Base-by-base conservation (phyloP, 1,140 invertebrate genomes). In the Drosophila tani region DNA sequence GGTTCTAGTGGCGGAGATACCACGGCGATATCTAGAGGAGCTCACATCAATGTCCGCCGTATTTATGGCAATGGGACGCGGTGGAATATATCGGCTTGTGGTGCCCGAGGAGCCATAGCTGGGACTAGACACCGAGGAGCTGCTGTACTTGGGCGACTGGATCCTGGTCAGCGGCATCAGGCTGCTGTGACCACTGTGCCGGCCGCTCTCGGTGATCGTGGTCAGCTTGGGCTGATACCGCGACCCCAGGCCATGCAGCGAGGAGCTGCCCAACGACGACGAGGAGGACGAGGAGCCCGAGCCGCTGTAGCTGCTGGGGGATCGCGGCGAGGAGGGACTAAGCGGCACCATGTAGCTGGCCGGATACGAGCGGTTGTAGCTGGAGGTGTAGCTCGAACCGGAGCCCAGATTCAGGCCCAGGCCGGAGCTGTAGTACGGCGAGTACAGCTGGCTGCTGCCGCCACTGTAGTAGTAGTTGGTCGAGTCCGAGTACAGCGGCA, bases 21-120 rank as follows among this genome's bases (percentile, higher is more conserved):
- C 56, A 29, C 93, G 92, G 78, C 93, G 94, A 90, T 95, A 95
- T 46, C 95, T 93, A 0, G 94, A 93, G 0, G 94, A 93, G 3
- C 96, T 96, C 1, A 97, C 96, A 91, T 97, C 96, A 75, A 97
- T 97, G 85, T 97, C 96, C 2, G 96, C 96, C 5, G 96, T 97
- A 85, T 97, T 96, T 35, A 97, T 96, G 68, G 94, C 94, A 17
- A 96, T 94, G 7, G 95, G 95, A 46, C 94, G 93, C 3, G 94
- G 91, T 29, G 94, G 93, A 75, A 94, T 94, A 67, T 93, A 94
- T 15, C 94, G 91, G 24, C 94, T 45, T 88, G 19, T 70, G 66
- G 53, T 14, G 40, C 60, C n/a, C 59, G 58, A 50, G 38, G 62
- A 55, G 50, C 74, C 17, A 21, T 82, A 82, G n/a, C 75, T 85